phyloP scores from a whole-genome alignment of 2,113 vertebrate genomes.

The Chaetura pelagica region DNA sequence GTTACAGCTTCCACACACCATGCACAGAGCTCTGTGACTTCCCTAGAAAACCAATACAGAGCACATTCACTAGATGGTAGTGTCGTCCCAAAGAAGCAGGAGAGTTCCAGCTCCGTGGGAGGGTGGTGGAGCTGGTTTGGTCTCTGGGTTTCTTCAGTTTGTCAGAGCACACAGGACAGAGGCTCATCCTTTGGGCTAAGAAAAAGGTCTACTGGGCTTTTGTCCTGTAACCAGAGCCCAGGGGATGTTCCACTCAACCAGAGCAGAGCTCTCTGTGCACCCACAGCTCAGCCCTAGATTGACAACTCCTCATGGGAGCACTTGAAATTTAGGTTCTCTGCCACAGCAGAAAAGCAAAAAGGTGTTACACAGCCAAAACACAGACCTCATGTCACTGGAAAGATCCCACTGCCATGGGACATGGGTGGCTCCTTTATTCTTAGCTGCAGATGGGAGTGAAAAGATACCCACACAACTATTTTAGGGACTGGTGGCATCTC shows the following conservation, averaged over 20 bases:
- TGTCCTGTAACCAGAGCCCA: neutral
- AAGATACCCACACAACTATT: neutral
- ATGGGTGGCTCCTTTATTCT: neutral
- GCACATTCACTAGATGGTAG: slow-evolving; percentile 41
- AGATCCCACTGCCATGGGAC: neutral
- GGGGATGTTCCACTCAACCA: neutral
- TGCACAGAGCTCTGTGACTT: rapidly evolving
- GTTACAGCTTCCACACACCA: neutral
- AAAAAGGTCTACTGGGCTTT: neutral
- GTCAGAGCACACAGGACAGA: rapidly evolving
- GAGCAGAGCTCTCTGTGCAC: neutral
- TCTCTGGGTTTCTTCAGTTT: neutral
- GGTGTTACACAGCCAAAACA: neutral
- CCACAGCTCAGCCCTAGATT: rapidly evolving
- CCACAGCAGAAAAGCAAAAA: neutral
- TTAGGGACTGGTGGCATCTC: neutral
- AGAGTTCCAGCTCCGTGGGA: neutral
- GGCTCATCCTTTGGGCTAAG: neutral
- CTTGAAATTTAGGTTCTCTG: neutral
- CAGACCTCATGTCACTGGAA: neutral
- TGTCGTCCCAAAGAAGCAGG: neutral
- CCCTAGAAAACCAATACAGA: neutral
- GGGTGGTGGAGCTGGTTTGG: neutral
- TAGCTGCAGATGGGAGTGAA: neutral
- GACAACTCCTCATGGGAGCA: neutral